Base-by-base conservation (phyloP, 2,888 invertebrate species). In the Volucella inanis region DNA sequence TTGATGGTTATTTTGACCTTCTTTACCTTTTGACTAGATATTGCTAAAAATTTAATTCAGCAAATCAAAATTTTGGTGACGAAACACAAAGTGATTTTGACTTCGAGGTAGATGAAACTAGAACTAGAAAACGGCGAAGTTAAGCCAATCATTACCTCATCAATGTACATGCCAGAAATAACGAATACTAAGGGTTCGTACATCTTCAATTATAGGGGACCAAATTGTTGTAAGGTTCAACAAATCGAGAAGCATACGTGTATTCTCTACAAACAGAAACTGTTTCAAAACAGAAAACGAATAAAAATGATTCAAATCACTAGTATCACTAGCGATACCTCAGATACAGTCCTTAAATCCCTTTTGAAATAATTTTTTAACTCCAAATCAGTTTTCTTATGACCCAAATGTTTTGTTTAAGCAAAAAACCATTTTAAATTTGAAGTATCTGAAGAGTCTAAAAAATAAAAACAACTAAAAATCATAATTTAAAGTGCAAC, bases 41-140 rank as follows among this genome's bases (percentile, higher is more conserved):
- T 43, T 43, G 43, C 43, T 43, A 12, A 43, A 43, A 43, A 43
- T 55, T 55, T 18, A 55, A 39, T 45, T 61, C 0, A 14, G 10
- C 11, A 59, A 45, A 61, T 9, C 43, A 14, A 72, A 52, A 22
- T 52, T 2, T 43, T 43, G 43, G 43, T 43, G 43, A 43, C 9
- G 2, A 43, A 43, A 43, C 43, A 43, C 2, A 43, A 43, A 43
- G 43, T 43, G 12, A 9, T 43, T 43, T 2, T 43, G 43, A 11
- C 9, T 43, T 43, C 43, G 43, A 43, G 12, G 43, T 12, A 43
- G 43, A 2, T 43, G 12, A 43, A 43, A 43, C 1, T 2, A 43
- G 2, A 2, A 43, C 2, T 43, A 2, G 2, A 43, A 43, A 43
- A 2, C 43, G 43, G 43, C 43, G 43, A 2, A 43, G 12, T 2